Base-by-base conservation (phyloP, 1,140 invertebrate genomes). In the Drosophila nikananu region DNA sequence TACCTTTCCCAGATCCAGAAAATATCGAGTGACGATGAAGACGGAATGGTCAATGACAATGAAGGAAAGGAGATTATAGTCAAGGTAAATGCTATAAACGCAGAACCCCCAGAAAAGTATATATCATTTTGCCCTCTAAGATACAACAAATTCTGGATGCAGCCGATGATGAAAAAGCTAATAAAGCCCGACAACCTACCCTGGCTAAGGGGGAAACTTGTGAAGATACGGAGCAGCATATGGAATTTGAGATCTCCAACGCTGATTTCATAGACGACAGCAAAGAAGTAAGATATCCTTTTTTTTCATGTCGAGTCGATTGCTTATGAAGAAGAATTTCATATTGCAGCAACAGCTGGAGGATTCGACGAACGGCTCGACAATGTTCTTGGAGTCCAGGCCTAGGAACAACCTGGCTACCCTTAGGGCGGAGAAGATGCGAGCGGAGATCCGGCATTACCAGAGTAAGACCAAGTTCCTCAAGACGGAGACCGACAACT, bases 21-120 rank as follows among this genome's bases (percentile, higher is more conserved):
- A 42, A 44, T 73, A 15, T 41, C 70, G 0, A 13, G 3, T 19
- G 66, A 10, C 1, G 68, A 51, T 15, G 54, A 52, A 7, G 68
- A 23, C 19, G 42, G 5, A 1, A 13, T 49, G 15, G 63, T 12
- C 7, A 41, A 49, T 27, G 65, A 27, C 1, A 17, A 12, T 30
- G 71, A 52, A 17, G 71, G 68, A 19, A 74, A 74, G 17, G 71
- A 74, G 9, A 73, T 74, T 15, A 78, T 78, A 30, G 75, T 77
- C 17, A 78, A 78, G 51, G 75, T 68, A 42, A 6, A 23, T 25
- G 2, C 10, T n/a, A 5, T 3, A 5, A 27, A 5, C 27, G 3
- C 5, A 21, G 0, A 15, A n/a, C 0, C 5, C 1, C 10, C 1
- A 0, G 5, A 12, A n/a, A 21, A 19, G 0, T 23, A 39, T 13